phyloP scores from a whole-genome alignment of 2,113 vertebrate genomes.

The Quiscalus mexicanus region DNA sequence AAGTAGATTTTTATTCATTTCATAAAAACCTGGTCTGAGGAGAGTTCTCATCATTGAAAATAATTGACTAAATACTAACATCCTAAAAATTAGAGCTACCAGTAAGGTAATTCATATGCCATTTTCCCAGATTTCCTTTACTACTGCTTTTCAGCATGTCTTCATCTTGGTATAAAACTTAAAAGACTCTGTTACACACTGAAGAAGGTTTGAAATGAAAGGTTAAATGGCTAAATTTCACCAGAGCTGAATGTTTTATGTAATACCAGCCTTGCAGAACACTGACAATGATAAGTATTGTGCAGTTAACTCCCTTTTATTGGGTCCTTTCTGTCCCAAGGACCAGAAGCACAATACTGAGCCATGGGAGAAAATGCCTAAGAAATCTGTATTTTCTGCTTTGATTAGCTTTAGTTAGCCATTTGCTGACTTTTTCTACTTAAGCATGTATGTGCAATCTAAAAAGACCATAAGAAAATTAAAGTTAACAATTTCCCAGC shows the following conservation, averaged over 20 bases:
- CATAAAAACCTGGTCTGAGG: slow-evolving; percentile 1
- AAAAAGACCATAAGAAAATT: background rate
- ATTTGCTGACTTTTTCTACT: background rate
- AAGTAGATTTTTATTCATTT: slow-evolving; percentile 28
- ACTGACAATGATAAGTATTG: background rate
- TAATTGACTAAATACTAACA: background rate
- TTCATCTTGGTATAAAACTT: background rate
- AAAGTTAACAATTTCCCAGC: background rate
- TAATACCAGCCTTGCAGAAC: background rate
- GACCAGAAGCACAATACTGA: background rate
- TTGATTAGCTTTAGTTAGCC: background rate
- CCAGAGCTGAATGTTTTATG: background rate
- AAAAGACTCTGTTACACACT: background rate
- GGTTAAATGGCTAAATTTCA: background rate
- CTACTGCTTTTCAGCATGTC: background rate
- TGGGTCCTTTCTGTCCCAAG: background rate
- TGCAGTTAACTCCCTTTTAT: background rate
- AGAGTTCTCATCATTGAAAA: background rate
- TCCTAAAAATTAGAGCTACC: background rate
- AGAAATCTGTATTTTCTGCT: background rate
- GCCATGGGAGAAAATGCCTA: background rate
- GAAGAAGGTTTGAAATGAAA: background rate
- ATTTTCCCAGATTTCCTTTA: background rate
- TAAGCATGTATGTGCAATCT: fast-evolving
- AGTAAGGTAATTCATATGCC: background rate